phyloP scores from a whole-genome alignment of 2,888 invertebrate genomes.

The Acanthacorydalis orientalis region DNA sequence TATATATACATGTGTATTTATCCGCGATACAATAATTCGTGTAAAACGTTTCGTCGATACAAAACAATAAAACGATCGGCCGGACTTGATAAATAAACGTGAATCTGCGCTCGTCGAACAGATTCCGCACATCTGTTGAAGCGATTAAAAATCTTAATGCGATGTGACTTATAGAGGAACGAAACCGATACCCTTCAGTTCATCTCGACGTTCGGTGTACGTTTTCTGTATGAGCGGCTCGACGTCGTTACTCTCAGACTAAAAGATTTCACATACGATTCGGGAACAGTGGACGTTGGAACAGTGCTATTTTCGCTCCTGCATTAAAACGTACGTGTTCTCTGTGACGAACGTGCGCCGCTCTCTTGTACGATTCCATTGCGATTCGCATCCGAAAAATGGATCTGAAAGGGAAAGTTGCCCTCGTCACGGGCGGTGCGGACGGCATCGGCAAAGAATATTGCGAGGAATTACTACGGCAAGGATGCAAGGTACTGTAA shows the following conservation, averaged over 20 bases:
- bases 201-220: not conserved
- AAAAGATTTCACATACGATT: not conserved
- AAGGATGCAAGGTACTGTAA: slow-evolving; percentile 49
- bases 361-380: not conserved
- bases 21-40: too few species aligned
- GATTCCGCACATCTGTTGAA: too few species aligned
- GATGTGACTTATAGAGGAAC: too few species aligned
- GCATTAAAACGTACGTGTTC: not conserved
- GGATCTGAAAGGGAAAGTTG: slow-evolving; percentile 60
- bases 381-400: slow-evolving; percentile 21
- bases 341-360: not conserved
- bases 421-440: slow-evolving; percentile 54
- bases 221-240: not conserved
- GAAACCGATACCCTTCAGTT: not conserved
- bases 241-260: not conserved
- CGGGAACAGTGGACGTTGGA: not conserved
- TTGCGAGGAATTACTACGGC: slow-evolving; percentile 50
- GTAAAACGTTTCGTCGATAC: too few species aligned
- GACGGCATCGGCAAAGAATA: slow-evolving; percentile 58
- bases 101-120: too few species aligned
- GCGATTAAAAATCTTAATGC: too few species aligned
- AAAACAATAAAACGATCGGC: too few species aligned
- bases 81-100: too few species aligned
- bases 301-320: not conserved
- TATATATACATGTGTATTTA: too few species aligned